Percentiles rank a stretch among this genome's conserved stretches.
Evolutionary conservation across 2,888 invertebrate species (phyloP).

Genomic region (Ornithoptera priamus): DNA sequence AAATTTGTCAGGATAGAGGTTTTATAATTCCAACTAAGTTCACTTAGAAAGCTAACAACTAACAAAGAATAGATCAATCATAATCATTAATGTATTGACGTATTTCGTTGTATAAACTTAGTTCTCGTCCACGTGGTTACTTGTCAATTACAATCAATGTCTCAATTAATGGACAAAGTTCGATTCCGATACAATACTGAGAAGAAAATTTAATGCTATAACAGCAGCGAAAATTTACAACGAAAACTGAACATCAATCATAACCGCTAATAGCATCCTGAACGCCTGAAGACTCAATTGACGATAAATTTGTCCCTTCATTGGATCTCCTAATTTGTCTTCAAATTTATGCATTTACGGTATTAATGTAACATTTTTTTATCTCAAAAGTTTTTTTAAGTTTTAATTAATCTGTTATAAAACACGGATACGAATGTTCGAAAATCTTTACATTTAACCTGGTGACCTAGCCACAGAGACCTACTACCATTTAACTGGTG

Average conservation of each 20-base stretch:
- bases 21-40: neutral
- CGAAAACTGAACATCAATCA: conserved; percentile 59
- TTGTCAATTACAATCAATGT: neutral
- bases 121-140: neutral
- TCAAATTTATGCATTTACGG: neutral
- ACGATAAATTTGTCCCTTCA: conserved; percentile 49
- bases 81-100: neutral
- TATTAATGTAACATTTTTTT: neutral
- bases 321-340: neutral
- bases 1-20: too few relatives aligned
- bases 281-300: conserved; percentile 19
- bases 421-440: neutral
- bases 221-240: neutral
- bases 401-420: neutral
- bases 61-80: neutral
- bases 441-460: too few relatives aligned
- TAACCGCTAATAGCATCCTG: conserved; percentile 33
- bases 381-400: neutral
- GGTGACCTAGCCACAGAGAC: too few relatives aligned
- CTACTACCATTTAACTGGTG: too few relatives aligned
- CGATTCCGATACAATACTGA: neutral
- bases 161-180: conserved; percentile 1
- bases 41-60: neutral
- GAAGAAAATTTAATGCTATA: neutral
- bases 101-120: neutral